Base-by-base conservation (phyloP, 2,797 vertebrate genomes). In the Eulemur rubriventer region DNA sequence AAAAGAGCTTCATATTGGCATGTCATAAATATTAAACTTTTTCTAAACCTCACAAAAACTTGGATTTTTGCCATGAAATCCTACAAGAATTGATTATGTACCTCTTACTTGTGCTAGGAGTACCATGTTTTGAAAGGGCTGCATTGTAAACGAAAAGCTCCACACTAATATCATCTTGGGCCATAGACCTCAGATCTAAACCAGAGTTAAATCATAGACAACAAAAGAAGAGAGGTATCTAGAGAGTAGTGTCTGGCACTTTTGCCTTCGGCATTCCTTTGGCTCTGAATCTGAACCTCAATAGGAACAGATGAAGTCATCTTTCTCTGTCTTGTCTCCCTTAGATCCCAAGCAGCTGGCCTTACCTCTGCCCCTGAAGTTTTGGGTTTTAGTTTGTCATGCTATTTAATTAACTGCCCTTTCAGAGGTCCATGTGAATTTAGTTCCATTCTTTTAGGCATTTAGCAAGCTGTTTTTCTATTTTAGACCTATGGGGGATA, bases 41-140 rank as follows among this genome's bases (percentile, higher is more conserved):
- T 92, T 86, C 22, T 63, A 92, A 89, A 61, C 12, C 41, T 96
- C 48, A 67, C 5, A 65, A 88, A 96, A 92, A 6, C 20, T 61
- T 65, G 14, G 67, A n/a, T 13, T 72, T 95, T 94, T 95, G n/a
- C 43, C 85, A 86, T 57, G 17, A 96, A 97, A 61, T 85, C n/a
- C 26, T 86, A 4, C 1, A 75, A 79, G 61, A 59, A 69, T 89
- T 8, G 6, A 86, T 35, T 76, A 55, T 41, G 0, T 67, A 50
- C 30, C 20, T 80, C 13, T 90, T 73, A 24, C 24, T 69, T 92
- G 22, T 43, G 35, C 43, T 20, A 94, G 16, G 6, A 33, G 11
- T 67, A 14, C 20, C 33, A 7, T 73, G 16, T 81, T 95, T 92
- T 72, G 16, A 92, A 96, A n/a, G 95, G 48, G 14, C 38, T 90